Base-by-base conservation (phyloP, 2,797 vertebrate species). In the Pachyuromys duprasi region DNA sequence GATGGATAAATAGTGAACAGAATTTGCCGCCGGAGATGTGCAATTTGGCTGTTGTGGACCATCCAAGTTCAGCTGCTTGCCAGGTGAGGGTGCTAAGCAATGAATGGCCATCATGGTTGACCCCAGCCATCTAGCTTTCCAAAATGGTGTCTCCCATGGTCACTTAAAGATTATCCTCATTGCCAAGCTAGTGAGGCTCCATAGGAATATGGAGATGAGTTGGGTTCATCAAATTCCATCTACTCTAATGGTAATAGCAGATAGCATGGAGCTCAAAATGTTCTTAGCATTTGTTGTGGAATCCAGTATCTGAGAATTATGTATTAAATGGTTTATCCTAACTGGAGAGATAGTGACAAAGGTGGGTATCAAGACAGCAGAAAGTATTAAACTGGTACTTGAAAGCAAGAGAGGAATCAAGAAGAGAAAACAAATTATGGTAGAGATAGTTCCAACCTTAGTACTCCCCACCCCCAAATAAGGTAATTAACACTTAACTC, bases 341-440 rank as follows among this genome's bases (percentile, higher is more conserved):
- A 80, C 79, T 78, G 90, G 36, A 75, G 55, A 89, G 83, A 89
- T 78, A 49, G 70, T 78, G 79, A 78, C 76, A 94, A 94, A 60
- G 36, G 45, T 49, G 8, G 39, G 28, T 8, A 65, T 94, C 82
- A 89, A 94, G 84, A 93, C 9, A 81, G 62, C 81, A 82, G 70
- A 63, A 94, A 91, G 33, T 57, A 90, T 80, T 86, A 17, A 95
- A 39, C 18, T 92, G 11, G 36, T 86, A 93, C 91, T 92, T 94
- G 86, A 94, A 97, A 96, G 75, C 45, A 93, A 96, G 28, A 70
- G 83, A 96, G 28, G 91, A 93, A 91, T 70, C 3, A 75, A 90
- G 80, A 80, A 82, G 79, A 80, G 78, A 82, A 57, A 89, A 39
- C 17, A 93, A 76, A 84, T 92, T 74, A 36, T 17, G 76, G 53